These are phyloP conservation scores for Deilephila porcellus DNA, from an alignment of 2,888 invertebrate genomes.

Conservation along the genomic window DNA sequence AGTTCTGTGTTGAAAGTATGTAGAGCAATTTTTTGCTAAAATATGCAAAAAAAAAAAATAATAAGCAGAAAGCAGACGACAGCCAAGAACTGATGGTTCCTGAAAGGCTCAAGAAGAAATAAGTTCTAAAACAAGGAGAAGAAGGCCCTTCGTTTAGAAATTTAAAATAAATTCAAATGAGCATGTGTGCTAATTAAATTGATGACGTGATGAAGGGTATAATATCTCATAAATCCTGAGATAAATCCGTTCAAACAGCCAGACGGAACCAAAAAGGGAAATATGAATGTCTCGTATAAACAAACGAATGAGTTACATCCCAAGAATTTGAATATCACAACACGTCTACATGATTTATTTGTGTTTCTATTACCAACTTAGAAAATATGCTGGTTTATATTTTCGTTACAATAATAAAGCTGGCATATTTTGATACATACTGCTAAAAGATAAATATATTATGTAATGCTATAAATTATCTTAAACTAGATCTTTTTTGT, in stretches of 20 bases:
- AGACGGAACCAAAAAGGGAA: slow-evolving; percentile 7
- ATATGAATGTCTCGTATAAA: slow-evolving; percentile 16
- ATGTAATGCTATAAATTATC: background rate
- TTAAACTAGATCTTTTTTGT: background rate
- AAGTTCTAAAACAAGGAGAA: too few species aligned
- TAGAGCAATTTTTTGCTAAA: too few species aligned
- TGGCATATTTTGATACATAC: background rate
- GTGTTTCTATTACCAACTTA: slow-evolving; percentile 7
- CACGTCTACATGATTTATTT: slow-evolving; percentile 10
- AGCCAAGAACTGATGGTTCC: too few species aligned
- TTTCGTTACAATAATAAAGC: background rate
- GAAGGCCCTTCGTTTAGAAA: too few species aligned
- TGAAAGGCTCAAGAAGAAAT: too few species aligned
- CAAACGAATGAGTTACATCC: slow-evolving; percentile 6
- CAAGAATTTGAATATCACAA: slow-evolving; percentile 9
- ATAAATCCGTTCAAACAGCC: slow-evolving; percentile 8
- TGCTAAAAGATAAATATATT: background rate
- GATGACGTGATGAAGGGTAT: slow-evolving; percentile 13
- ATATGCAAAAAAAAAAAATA: too few species aligned
- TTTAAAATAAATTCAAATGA: background rate
- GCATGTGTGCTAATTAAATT: background rate
- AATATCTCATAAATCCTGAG: slow-evolving; percentile 10
- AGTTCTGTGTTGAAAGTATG: too few species aligned
- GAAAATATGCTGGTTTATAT: slow-evolving; percentile 10
- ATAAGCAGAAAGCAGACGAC: too few species aligned